Percentiles rank a stretch among this genome's conserved stretches.
Conservation (phyloP, 1,140 invertebrate genomes). For the Colletes gigas region DNA sequence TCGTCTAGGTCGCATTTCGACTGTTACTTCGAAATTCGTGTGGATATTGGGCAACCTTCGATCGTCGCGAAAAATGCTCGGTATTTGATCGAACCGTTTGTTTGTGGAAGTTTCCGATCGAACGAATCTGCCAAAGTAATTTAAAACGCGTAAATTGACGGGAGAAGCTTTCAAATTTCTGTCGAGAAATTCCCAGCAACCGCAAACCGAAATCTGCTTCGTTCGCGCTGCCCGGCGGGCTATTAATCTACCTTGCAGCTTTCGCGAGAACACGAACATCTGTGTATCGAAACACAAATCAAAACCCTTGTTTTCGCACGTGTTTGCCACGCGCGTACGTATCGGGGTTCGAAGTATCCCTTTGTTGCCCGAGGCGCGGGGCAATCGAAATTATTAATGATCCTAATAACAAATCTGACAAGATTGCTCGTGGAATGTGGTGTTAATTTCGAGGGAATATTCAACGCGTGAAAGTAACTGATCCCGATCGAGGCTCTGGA, state of each 20-base stretch:
- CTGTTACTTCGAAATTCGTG: not conserved
- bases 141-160: not conserved
- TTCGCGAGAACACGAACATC: not conserved
- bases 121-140: too few species aligned
- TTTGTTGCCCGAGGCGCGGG: not conserved
- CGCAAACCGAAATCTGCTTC: not conserved
- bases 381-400: slow-evolving; percentile 12
- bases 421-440: too few species aligned
- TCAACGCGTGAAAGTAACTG: too few species aligned
- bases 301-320: slow-evolving; percentile 42
- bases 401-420: too few species aligned
- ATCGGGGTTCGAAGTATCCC: not conserved
- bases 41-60: not conserved
- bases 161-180: not conserved
- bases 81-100: not conserved
- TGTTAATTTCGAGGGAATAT: too few species aligned
- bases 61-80: not conserved
- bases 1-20: not conserved
- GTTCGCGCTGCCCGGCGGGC: not conserved
- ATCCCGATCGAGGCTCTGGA: too few species aligned
- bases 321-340: slow-evolving; percentile 33
- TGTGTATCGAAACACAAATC: slow-evolving; percentile 18
- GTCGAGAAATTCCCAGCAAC: not conserved
- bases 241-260: slow-evolving; percentile 29
- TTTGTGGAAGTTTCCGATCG: too few species aligned